Evolutionary conservation across 2,113 vertebrate species (phyloP), one percentile per base, ranked within the genome.

Genomic region (Choloepus hoffmanni): DNA sequence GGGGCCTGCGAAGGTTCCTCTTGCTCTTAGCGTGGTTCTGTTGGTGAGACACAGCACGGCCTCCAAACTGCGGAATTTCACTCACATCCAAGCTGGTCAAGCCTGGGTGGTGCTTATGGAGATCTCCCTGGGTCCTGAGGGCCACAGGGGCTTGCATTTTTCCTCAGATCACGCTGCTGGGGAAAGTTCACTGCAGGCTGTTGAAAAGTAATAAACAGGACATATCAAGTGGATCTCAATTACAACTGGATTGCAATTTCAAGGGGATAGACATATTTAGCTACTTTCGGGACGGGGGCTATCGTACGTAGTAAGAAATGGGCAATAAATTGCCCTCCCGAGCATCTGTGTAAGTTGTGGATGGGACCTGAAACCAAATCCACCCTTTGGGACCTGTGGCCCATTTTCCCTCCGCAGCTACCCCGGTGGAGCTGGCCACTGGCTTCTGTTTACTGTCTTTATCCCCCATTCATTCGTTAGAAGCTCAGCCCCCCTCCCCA

Each of bases 191-290:
- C 26, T 1, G 55, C 3, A 21, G 83, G 30, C 84, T 60, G 19
- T 28, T 11, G 12, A 3, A 45, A 48, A 23, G 23, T 3, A 53
- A 36, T 40, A 9, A 21, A 14, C 58, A 7, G 43, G 30, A n/a
- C 4, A 0, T 33, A 3, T 8, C 13, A 7, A 5, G 0, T 1
- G 18, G 40, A 23, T 24, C 28, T 23, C 15, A 0, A 23, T 45
- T 0, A 23, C 1, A 0, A 0, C 11, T 1, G 36, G 82, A 28
- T 14, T 72, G 55, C 21, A n/a, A 0, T 55, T 3, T 36, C 28
- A 28, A 12, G 11, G 14, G 28, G 23, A 0, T 19, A 1, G 4
- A 30, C 11, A 40, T 10, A 6, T 48, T 63, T 58, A 36, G 53
- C 63, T 55, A 7, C 48, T 18, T 45, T 11, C 18, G 45, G 7